Conservation (phyloP, 2,888 invertebrate species). For the Miltochrista miniata region DNA sequence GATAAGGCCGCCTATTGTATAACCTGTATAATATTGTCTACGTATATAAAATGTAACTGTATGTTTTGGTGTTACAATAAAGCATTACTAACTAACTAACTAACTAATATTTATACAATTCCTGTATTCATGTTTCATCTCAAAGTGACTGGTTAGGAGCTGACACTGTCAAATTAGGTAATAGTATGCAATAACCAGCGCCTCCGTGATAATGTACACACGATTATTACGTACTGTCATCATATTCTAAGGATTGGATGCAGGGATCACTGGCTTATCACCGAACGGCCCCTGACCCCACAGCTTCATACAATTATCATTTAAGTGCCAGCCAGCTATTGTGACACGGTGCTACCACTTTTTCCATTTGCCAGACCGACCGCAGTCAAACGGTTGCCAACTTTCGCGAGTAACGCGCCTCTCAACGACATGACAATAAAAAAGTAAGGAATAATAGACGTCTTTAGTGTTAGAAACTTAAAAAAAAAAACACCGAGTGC, state of each 20-base stretch:
- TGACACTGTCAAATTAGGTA: neutral
- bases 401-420: slow-evolving; percentile 61
- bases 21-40: too few relatives aligned
- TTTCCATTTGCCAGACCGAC: slow-evolving; percentile 43
- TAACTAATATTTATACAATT: too few relatives aligned
- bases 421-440: slow-evolving; percentile 26
- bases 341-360: slow-evolving; percentile 56
- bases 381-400: slow-evolving; percentile 56
- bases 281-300: slow-evolving; percentile 34
- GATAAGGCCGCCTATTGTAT: too few relatives aligned
- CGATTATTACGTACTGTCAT: neutral
- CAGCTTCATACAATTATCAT: slow-evolving; percentile 26
- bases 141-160: neutral
- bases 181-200: neutral
- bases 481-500: slow-evolving; percentile 20
- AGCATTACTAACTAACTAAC: too few relatives aligned
- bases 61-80: too few relatives aligned
- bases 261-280: slow-evolving; percentile 21
- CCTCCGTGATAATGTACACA: neutral
- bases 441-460: slow-evolving; percentile 18
- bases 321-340: slow-evolving; percentile 41
- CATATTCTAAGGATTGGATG: neutral
- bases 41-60: too few relatives aligned
- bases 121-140: neutral
- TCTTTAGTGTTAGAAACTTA: slow-evolving; percentile 13